Conservation (phyloP, 1,140 invertebrate genomes). For the Eriocheir sinensis region DNA sequence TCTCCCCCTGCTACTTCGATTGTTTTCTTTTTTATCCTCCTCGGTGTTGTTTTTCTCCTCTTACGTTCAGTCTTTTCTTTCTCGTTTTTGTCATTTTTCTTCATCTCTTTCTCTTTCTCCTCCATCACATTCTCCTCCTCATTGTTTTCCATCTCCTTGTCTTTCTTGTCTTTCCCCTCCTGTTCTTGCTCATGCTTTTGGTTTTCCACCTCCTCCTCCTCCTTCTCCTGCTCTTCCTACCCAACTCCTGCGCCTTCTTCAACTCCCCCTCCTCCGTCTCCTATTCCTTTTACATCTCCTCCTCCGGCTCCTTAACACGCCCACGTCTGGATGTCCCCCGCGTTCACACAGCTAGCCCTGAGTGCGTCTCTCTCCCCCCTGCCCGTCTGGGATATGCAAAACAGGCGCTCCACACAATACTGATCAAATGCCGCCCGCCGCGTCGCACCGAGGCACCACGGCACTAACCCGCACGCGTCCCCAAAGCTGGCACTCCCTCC, state of each 20-base stretch:
- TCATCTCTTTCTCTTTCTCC: background rate
- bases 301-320: background rate
- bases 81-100: too few species aligned
- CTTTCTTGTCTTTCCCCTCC: background rate
- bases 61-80: too few species aligned
- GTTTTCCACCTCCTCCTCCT: background rate
- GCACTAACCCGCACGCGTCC: background rate
- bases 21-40: too few species aligned
- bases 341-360: conserved; percentile 26
- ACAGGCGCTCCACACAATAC: conserved; percentile 55
- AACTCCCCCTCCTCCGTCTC: background rate
- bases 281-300: background rate
- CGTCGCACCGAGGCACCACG: background rate
- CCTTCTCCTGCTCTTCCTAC: conserved; percentile 6
- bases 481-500: background rate
- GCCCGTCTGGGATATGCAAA: conserved; percentile 64
- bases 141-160: background rate
- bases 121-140: background rate
- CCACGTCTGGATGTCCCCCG: background rate
- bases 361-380: background rate
- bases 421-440: conserved; percentile 53
- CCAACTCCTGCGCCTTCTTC: background rate
- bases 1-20: too few species aligned
- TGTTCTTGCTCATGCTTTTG: background rate
- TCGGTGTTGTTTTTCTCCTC: too few species aligned